A percentile compares a stretch with the other conserved stretches of the same genome.
Evolutionary conservation across 1,140 invertebrate species (phyloP).

Genomic region (Drosophila pseudoananassae): DNA sequence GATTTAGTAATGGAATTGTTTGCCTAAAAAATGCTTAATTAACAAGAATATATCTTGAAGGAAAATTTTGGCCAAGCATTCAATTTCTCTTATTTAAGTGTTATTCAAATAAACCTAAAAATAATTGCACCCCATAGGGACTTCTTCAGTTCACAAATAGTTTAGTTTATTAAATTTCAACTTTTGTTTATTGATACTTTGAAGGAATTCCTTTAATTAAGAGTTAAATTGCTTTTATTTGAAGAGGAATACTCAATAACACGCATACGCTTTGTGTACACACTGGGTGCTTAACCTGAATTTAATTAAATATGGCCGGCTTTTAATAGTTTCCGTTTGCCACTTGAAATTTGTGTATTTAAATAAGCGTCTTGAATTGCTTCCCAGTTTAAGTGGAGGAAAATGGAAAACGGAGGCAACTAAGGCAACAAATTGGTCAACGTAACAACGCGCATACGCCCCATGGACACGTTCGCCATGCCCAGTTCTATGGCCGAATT

Average conservation of each 20-base stretch:
- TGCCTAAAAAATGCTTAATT: too few relatives aligned
- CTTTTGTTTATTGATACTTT: background rate
- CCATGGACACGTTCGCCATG: conserved; percentile 25
- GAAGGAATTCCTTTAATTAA: conserved; percentile 16
- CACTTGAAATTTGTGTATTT: conserved; percentile 27
- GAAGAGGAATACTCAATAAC: conserved; percentile 42
- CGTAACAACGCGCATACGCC: conserved; percentile 40
- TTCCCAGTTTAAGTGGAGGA: conserved; percentile 20
- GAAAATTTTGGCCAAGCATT: too few relatives aligned
- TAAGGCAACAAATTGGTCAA: conserved; percentile 37
- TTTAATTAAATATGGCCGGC: conserved; percentile 37
- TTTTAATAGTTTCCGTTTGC: conserved; percentile 7
- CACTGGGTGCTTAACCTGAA: conserved; percentile 52
- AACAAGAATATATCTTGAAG: too few relatives aligned
- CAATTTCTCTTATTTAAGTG: too few relatives aligned
- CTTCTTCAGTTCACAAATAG: background rate
- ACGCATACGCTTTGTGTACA: conserved; percentile 57
- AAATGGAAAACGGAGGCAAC: background rate
- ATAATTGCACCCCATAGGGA: too few relatives aligned
- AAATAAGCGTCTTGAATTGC: conserved; percentile 30
- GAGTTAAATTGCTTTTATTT: background rate
- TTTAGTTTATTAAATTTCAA: conserved; percentile 1
- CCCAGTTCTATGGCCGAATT: conserved; percentile 34
- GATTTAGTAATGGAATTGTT: background rate
- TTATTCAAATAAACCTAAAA: too few relatives aligned